A percentile compares a stretch with the other conserved stretches of the same genome.
These are phyloP conservation scores for Vidua chalybeata DNA, from an alignment of 2,113 vertebrate genomes.

Conservation along the genomic window DNA sequence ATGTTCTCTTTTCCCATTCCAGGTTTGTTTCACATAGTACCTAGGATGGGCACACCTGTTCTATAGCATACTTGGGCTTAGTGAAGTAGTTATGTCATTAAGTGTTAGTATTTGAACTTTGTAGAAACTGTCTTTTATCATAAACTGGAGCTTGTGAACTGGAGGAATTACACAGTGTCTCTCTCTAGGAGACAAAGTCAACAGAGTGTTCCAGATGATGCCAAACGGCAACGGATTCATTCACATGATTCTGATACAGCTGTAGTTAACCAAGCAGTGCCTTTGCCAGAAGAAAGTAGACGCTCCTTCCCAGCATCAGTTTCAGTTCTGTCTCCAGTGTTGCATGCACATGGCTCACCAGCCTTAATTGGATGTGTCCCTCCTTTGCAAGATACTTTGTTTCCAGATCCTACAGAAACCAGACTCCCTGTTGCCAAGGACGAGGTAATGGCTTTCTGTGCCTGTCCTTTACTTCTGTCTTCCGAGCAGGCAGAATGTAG, in stretches of 20 bases:
- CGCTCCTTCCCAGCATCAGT: slow-evolving; percentile 10
- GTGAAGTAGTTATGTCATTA: not conserved
- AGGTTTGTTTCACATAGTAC: not conserved
- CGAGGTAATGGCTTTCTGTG: slow-evolving; percentile 76
- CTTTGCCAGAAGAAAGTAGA: slow-evolving; percentile 64
- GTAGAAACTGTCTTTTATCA: not conserved
- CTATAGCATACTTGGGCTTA: not conserved
- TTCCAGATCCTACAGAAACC: slow-evolving; percentile 44
- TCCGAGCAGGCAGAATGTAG: not conserved
- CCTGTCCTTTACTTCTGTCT: not conserved
- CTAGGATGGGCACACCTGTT: not conserved
- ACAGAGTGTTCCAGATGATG: slow-evolving; percentile 44
- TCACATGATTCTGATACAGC: slow-evolving; percentile 51
- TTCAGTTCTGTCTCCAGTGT: not conserved
- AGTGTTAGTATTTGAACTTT: not conserved
- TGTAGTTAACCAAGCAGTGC: slow-evolving; percentile 69
- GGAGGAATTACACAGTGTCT: not conserved
- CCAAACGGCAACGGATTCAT: slow-evolving; percentile 84
- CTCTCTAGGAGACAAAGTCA: slow-evolving; percentile 81
- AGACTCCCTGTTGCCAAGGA: slow-evolving; percentile 76
- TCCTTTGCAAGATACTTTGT: slow-evolving; percentile 53
- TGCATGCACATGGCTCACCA: not conserved
- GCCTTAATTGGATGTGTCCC: slow-evolving; percentile 46
- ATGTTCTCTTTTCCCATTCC: not conserved
- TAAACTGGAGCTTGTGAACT: not conserved